Base-by-base conservation (phyloP, 2,888 invertebrate species). In the Leptarthrus brevirostris region DNA sequence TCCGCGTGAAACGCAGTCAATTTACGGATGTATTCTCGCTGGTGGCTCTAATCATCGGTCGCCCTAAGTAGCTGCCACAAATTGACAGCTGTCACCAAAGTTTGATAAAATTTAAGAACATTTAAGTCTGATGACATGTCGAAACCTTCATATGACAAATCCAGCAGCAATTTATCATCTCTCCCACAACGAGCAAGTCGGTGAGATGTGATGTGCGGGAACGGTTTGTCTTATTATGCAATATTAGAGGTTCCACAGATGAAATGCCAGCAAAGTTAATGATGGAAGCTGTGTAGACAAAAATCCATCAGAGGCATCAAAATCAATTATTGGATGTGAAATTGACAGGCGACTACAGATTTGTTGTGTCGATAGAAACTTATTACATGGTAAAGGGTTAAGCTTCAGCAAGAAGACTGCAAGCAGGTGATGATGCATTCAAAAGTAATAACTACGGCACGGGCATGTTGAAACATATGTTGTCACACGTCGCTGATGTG, bases 281-380 rank as follows among this genome's bases (percentile, higher is more conserved):
- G 16, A 14, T 16, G 56, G 14, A 26, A 54, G n/a, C 14, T 14
- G 30, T 16, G 16, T 8, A 22, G 3, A 24, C 26, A 56, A 56
- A 30, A 56, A 56, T 34, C 24, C 56, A 56, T 56, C 56, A 56
- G 30, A 24, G 56, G 56, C 56, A 26, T 56, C 56, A 56, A 56
- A 56, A 56, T 56, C 56, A 56, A 56, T 56, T 56, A 56, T 30
- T 26, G 18, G 30, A 56, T 56, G 56, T 56, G 56, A 30, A 56
- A 56, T 56, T 56, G 56, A 56, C 56, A 56, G 16, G n/a, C 24
- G 24, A 56, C 30, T 56, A 30, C 14, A 56, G 56, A 56, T 56
- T 56, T n/a, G 56, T 26, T 56, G 26, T 56, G 56, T 26, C 26
- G 56, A 56, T 56, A 56, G 26, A n/a, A 16, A 30, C 30, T 30